These are phyloP conservation scores for Dermatemys mawii DNA, from an alignment of 2,113 vertebrate species.

Conservation along the genomic window DNA sequence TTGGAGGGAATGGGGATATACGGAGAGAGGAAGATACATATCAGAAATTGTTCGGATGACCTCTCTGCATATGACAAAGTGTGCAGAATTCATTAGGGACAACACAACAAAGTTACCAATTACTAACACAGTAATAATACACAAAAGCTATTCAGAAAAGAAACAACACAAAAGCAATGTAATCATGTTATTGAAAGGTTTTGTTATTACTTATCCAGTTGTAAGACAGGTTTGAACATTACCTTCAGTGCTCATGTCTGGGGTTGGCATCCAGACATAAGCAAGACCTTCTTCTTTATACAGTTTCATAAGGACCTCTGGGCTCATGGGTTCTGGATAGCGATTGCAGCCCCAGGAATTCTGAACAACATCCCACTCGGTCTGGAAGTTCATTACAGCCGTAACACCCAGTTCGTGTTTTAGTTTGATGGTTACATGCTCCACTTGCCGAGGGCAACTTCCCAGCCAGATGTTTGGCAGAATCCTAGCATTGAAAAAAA, in stretches of 20 bases:
- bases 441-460: slow-evolving; percentile 93
- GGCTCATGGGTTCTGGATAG: slow-evolving; percentile 86
- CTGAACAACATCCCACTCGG: slow-evolving; percentile 89
- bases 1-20: slow-evolving; percentile 4
- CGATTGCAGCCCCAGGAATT: slow-evolving; percentile 92
- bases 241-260: slow-evolving; percentile 98
- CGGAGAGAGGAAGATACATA: background rate
- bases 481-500: slow-evolving; percentile 82
- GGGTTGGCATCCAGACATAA: slow-evolving; percentile 96
- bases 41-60: slow-evolving; percentile 12
- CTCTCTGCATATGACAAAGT: slow-evolving; percentile 3
- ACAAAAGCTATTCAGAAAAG: background rate
- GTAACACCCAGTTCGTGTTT: slow-evolving; percentile 93
- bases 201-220: background rate
- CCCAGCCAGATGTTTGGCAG: slow-evolving; percentile 94
- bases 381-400: slow-evolving; percentile 98
- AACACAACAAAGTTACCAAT: background rate
- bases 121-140: background rate
- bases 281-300: slow-evolving; percentile 90
- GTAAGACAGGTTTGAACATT: background rate
- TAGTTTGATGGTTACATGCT: slow-evolving; percentile 93
- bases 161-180: background rate
- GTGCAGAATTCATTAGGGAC: background rate
- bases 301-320: slow-evolving; percentile 88
- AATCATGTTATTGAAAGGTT: background rate